These are phyloP conservation scores for Drosophila silvestris DNA, from an alignment of 2,888 invertebrate species.

Conservation along the genomic window DNA sequence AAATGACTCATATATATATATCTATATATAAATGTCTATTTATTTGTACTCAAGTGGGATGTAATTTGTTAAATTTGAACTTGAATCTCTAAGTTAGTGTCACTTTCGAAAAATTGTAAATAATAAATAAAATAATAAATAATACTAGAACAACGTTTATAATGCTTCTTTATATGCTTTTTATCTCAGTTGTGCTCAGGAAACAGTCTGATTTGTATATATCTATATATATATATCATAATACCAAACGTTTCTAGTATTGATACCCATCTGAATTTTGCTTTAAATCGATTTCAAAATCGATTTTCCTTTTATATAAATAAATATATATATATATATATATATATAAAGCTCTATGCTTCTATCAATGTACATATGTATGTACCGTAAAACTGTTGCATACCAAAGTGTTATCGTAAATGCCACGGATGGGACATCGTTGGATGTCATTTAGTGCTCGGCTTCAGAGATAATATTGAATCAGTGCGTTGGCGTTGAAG, in stretches of 20 bases:
- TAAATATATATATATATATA: too few species aligned
- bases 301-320: too few species aligned
- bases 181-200: background rate
- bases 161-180: background rate
- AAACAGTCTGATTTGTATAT: background rate
- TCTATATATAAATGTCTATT: background rate
- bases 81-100: background rate
- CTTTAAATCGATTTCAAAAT: too few species aligned
- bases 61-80: background rate
- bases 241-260: too few species aligned
- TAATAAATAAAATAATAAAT: background rate
- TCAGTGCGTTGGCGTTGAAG: conserved; percentile 47
- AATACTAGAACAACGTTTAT: background rate
- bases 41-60: background rate
- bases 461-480: conserved; percentile 38
- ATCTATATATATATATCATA: background rate
- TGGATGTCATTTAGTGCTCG: conserved; percentile 30
- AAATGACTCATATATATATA: background rate
- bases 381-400: conserved; percentile 29
- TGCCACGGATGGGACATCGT: conserved; percentile 26
- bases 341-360: background rate
- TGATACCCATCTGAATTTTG: too few species aligned
- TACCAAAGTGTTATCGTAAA: conserved; percentile 39
- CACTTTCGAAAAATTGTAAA: background rate
- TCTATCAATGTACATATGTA: background rate